Percentiles rank a stretch among this genome's conserved stretches.
Conservation (phyloP, 2,888 invertebrate genomes). For the Drosophila borealis region DNA sequence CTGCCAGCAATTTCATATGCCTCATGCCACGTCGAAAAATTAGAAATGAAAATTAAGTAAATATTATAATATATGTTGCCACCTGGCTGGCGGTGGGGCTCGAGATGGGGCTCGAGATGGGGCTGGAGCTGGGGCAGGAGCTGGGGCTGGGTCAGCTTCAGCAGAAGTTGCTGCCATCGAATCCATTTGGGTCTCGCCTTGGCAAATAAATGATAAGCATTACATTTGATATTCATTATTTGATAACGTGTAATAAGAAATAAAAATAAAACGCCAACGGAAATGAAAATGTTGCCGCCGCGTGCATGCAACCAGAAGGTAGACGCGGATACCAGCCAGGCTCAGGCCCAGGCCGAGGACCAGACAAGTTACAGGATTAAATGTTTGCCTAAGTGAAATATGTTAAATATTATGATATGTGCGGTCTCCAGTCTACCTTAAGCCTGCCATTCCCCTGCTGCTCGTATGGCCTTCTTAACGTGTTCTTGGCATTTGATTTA, state of each 20-base stretch:
- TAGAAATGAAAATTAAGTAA: slow-evolving; percentile 81
- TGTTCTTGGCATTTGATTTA: slow-evolving; percentile 69
- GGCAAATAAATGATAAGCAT: slow-evolving; percentile 82
- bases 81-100: slow-evolving; percentile 35
- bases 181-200: slow-evolving; percentile 55
- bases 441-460: slow-evolving; percentile 14
- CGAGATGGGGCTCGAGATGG: neutral
- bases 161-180: slow-evolving; percentile 18
- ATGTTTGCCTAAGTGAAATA: slow-evolving; percentile 80
- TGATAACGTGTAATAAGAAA: slow-evolving; percentile 77
- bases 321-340: slow-evolving; percentile 9
- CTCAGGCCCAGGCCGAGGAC: neutral
- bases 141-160: slow-evolving; percentile 17
- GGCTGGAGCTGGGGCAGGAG: slow-evolving; percentile 7
- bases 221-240: slow-evolving; percentile 82
- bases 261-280: slow-evolving; percentile 79
- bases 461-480: slow-evolving; percentile 22
- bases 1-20: slow-evolving; percentile 66
- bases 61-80: slow-evolving; percentile 79
- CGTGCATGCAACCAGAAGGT: slow-evolving; percentile 18
- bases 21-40: slow-evolving; percentile 66
- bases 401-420: slow-evolving; percentile 78
- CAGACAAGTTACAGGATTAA: slow-evolving; percentile 72
- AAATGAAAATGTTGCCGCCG: slow-evolving; percentile 66
- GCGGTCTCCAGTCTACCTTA: slow-evolving; percentile 31